Evolutionary conservation across 1,140 invertebrate genomes (phyloP), one percentile per base, ranked within the genome.

Genomic region (Pentalonia nigronervosa): DNA sequence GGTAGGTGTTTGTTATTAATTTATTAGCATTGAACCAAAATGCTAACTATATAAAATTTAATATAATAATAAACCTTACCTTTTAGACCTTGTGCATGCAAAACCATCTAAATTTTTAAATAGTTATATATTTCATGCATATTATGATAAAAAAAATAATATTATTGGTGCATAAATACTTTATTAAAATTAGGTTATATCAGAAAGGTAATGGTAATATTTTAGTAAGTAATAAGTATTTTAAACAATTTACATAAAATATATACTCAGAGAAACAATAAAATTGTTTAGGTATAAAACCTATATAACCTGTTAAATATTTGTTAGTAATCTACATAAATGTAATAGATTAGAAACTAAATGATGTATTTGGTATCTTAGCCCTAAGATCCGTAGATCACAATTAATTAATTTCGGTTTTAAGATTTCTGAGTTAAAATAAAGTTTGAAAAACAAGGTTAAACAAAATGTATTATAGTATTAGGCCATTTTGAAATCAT

Each of bases 31-130:
- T 84, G 25, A 45, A 84, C 23, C 23, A 84, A 76, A 76, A 45
- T 84, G 23, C 45, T 25, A 45, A 25, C 41, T 50, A 21, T 53
- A 30, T 41, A 41, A 41, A 2, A 41, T 30, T 76, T 17, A 9
- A 56, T 67, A 67, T 45, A 45, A 90, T n/a, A 76, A 20, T 76
- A 76, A 45, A 67, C 4, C 89, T 90, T 60, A 90, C 89, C 89
- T 90, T 60, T 67, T 67, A 60, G 14, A 20, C 30, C 30, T 45
- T 25, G 41, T 23, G 14, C 89, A 67, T 90, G 89, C 53, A 90
- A 90, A 90, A 67, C 36, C 1, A 67, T 45, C 25, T 17, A 67
- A n/a, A 67, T 89, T 25, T 25, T 90, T n/a, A 20, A n/a, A 56
- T 36, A 89, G 1, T 17, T 36, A 41, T 56, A 34, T 0, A 7